These are phyloP conservation scores for Valencia hispanica DNA, from an alignment of 2,797 vertebrate species.

Conservation along the genomic window DNA sequence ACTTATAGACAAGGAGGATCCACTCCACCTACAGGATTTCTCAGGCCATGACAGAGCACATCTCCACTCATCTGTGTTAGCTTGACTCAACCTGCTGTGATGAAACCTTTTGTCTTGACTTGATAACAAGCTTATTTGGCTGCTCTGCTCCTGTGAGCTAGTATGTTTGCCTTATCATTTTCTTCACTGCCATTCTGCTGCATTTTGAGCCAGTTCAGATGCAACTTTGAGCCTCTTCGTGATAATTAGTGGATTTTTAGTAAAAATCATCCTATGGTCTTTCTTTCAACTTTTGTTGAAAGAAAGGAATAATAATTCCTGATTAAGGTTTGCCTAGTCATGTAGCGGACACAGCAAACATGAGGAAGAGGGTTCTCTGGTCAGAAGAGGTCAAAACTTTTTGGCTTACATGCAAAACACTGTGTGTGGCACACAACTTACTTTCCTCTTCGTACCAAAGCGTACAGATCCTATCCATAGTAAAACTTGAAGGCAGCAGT, in stretches of 20 bases:
- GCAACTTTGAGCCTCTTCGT: neutral
- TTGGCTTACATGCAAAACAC: neutral
- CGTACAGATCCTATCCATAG: neutral
- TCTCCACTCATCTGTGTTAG: constrained; percentile 35
- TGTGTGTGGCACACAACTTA: neutral
- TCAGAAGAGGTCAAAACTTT: neutral
- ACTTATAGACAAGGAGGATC: constrained; percentile 54
- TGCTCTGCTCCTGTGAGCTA: constrained; percentile 17
- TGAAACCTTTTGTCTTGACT: constrained; percentile 56
- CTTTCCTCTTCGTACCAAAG: neutral
- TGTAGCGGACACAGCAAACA: neutral
- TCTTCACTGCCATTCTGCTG: constrained; percentile 44
- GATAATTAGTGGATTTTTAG: neutral
- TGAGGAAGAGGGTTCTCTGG: neutral
- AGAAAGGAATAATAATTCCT: neutral
- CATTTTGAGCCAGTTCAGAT: constrained; percentile 32
- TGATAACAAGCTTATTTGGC: constrained; percentile 57
- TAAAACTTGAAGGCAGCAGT: neutral
- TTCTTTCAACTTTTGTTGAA: no score
- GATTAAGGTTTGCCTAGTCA: neutral
- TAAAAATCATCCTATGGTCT: neutral
- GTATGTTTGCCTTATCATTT: constrained; percentile 35
- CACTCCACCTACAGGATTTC: constrained; percentile 69
- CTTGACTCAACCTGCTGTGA: constrained; percentile 50
- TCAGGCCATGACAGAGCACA: constrained; percentile 52